These are phyloP conservation scores for Schizopygopsis pylzovi DNA, from an alignment of 2,797 vertebrate species.

Conservation along the genomic window DNA sequence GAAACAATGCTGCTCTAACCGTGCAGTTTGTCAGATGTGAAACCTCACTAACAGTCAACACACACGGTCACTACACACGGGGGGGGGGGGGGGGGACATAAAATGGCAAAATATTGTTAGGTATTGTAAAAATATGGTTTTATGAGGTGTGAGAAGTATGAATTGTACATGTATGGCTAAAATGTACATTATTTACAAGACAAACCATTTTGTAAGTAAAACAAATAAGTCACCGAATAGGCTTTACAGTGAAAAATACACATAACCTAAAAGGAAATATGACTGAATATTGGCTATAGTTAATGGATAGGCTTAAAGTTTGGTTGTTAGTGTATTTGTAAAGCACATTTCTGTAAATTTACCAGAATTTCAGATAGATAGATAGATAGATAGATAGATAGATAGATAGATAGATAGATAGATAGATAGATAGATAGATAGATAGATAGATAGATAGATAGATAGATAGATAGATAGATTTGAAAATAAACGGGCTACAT, in stretches of 20 bases:
- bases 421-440: neutral
- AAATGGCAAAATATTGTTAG: neutral
- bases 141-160: neutral
- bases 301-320: neutral
- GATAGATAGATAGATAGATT: neutral
- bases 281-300: neutral
- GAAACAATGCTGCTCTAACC: slow-evolving; percentile 17
- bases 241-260: neutral
- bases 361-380: neutral
- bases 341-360: neutral
- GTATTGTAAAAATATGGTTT: no score
- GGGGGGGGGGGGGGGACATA: no score
- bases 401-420: neutral
- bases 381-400: neutral
- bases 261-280: neutral
- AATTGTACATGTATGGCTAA: neutral
- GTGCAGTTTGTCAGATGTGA: slow-evolving; percentile 33
- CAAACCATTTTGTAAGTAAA: neutral
- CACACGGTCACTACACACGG: neutral
- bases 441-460: neutral
- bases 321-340: neutral
- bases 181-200: neutral
- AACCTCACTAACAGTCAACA: slow-evolving; percentile 6
- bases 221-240: neutral
- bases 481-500: neutral